Conservation (phyloP, 2,888 invertebrate species). For the Pyrocoelia pectoralis region DNA sequence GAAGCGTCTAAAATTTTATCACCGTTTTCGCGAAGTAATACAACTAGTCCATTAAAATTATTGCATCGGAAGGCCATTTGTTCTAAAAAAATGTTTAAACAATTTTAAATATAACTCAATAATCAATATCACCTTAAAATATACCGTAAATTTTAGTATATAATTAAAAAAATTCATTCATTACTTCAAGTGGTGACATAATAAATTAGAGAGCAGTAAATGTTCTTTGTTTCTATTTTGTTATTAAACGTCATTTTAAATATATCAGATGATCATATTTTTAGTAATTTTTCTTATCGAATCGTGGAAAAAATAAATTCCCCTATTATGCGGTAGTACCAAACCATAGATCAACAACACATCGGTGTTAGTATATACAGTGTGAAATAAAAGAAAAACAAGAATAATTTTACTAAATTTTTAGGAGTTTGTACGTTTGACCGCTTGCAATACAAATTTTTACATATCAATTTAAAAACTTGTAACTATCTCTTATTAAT, state of each 20-base stretch:
- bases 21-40: conserved; percentile 64
- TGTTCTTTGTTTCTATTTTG: conserved; percentile 25
- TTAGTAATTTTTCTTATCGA: conserved; percentile 6
- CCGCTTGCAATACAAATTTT: no score
- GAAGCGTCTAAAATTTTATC: conserved; percentile 66
- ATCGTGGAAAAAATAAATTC: no score
- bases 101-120: not conserved
- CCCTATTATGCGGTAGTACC: no score
- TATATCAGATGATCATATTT: conserved; percentile 19
- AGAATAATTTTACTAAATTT: no score
- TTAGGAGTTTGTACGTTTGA: no score
- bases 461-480: no score
- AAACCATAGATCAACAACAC: no score
- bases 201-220: conserved; percentile 20
- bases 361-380: no score
- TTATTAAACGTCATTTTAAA: conserved; percentile 25
- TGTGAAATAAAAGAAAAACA: no score
- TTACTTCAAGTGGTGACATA: conserved; percentile 19
- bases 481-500: no score
- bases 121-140: not conserved
- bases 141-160: not conserved
- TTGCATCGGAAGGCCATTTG: conserved; percentile 40
- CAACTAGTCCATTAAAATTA: conserved; percentile 59
- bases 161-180: not conserved
- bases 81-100: conserved; percentile 13